phyloP scores from a whole-genome alignment of 2,113 vertebrate genomes.

The Takifugu bimaculatus region DNA sequence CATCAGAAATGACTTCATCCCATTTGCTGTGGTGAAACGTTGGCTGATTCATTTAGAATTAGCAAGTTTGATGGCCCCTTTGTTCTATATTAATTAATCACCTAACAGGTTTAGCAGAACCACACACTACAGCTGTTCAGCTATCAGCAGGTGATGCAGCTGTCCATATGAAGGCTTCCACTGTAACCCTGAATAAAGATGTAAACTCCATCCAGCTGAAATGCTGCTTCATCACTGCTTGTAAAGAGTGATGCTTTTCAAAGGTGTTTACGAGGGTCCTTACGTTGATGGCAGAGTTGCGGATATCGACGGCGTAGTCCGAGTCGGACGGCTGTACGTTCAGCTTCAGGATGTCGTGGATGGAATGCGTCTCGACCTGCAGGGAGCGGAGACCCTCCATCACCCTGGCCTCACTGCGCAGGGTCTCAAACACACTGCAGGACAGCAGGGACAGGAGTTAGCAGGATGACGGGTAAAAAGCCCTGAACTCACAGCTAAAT shows the following conservation, averaged over 20 bases:
- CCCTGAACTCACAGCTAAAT: background rate
- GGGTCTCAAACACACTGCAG: slow-evolving; percentile 87
- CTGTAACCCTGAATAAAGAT: background rate
- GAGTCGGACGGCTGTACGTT: slow-evolving; percentile 91
- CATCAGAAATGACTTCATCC: no score
- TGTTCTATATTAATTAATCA: no score
- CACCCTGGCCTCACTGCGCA: slow-evolving; percentile 88
- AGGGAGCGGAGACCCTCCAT: slow-evolving; percentile 94
- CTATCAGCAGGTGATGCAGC: no score
- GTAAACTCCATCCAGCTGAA: background rate
- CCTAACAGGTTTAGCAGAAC: no score
- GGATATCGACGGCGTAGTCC: slow-evolving; percentile 94
- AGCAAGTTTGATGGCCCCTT: no score
- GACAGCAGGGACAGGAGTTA: background rate
- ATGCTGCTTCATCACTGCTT: background rate
- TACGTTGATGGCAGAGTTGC: slow-evolving; percentile 87
- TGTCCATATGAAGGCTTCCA: no score
- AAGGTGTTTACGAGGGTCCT: slow-evolving; percentile 34
- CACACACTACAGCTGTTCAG: no score
- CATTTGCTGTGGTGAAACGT: no score
- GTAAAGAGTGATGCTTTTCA: no score
- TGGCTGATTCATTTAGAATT: no score
- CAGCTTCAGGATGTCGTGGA: slow-evolving; percentile 91
- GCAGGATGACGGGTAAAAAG: background rate
- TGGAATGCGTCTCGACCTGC: slow-evolving; percentile 82